Evolutionary conservation across 2,797 vertebrate genomes (phyloP), one percentile per base, ranked within the genome.

Genomic region (Uromys caudimaculatus): DNA sequence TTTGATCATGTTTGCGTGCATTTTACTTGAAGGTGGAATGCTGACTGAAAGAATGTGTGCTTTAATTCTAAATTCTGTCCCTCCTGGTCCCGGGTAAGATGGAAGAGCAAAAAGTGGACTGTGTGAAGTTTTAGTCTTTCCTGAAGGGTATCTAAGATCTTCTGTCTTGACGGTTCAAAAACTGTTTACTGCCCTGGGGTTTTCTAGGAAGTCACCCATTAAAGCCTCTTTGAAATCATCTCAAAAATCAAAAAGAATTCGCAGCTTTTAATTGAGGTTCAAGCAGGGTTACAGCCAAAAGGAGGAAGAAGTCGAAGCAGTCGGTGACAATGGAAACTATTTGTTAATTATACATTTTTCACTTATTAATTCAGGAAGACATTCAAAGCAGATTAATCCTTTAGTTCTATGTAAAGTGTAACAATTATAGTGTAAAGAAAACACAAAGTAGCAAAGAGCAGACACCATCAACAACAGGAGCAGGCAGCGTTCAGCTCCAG

Each of bases 101-200:
- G 62, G 29, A 82, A 90, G n/a, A 93, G 35, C 73, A 23, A 94
- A 94, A 73, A 38, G 54, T 21, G 54, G 89, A 44, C 83, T 58
- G 47, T n/a, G 6, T 64, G 67, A 67, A 83, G 50, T 86, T 91
- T 92, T 35, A 69, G 84, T 95, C 60, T 82, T 71, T 92, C 6
- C 24, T 54, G n/a, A 83, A 89, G 47, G 41, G 38, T 60, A 76
- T 50, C 79, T 91, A 95, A 95, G 83, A 95, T 67, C 64, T 73
- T 90, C 93, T 81, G 13, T 90, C 29, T 91, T 41, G 52, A 86
- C 41, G 54, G 41, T 95, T 81, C 58, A 89, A 69, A 81, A 89
- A 56, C 85, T 96, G 92, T 97, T 95, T 92, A 91, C 47, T 89
- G 64, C 58, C 86, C 83, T 91, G 85, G 14, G 35, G 41, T 96